Conservation (phyloP, 2,888 invertebrate genomes). For the Empis livida region DNA sequence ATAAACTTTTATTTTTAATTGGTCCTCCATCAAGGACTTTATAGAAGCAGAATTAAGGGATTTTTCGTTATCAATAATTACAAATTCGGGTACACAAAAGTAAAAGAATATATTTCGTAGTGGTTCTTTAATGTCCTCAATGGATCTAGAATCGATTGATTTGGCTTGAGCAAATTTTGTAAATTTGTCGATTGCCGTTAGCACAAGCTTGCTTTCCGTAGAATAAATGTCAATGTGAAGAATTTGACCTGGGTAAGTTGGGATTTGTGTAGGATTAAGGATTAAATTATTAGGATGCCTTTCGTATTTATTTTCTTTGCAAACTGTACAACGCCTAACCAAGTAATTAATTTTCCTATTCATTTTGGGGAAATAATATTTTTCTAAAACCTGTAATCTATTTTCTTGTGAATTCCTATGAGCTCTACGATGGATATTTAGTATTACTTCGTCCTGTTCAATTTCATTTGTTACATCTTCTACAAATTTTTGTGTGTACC, state of each 20-base stretch:
- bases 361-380: conserved; percentile 5
- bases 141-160: conserved; percentile 4
- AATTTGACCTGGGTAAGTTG: conserved; percentile 5
- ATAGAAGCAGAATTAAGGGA: conserved; percentile 3
- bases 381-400: conserved; percentile 4
- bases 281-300: conserved; percentile 1
- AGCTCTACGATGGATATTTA: conserved; percentile 1
- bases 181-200: conserved; percentile 12
- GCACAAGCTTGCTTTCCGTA: conserved; percentile 6
- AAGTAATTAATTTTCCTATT: neutral
- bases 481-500: conserved; percentile 5
- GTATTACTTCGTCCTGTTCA: conserved; percentile 7
- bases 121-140: conserved; percentile 8
- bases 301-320: conserved; percentile 2
- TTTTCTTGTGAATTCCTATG: conserved; percentile 5
- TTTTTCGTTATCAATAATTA: too few relatives aligned
- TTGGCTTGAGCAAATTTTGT: conserved; percentile 8
- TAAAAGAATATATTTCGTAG: conserved; percentile 9
- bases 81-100: too few relatives aligned
- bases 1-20: conserved; percentile 4
- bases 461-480: conserved; percentile 1
- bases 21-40: conserved; percentile 3
- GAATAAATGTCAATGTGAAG: conserved; percentile 7
- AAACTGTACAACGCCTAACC: neutral
- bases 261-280: conserved; percentile 4